Evolutionary conservation across 2,888 invertebrate genomes (phyloP).

Genomic region (Dione vanillae): DNA sequence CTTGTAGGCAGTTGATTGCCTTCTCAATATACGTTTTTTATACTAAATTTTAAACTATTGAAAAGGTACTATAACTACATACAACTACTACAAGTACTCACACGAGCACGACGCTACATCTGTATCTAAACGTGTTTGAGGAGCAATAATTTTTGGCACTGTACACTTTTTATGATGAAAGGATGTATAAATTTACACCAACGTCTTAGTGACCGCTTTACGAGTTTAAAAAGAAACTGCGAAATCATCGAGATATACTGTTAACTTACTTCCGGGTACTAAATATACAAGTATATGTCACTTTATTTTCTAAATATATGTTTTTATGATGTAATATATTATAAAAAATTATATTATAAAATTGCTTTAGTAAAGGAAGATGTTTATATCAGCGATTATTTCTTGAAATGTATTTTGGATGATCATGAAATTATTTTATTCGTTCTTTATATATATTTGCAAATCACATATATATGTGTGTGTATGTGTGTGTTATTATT

Average conservation of each 20-base stretch:
- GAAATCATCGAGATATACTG: slow-evolving; percentile 6
- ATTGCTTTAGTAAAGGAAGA: not conserved
- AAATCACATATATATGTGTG: too few species aligned
- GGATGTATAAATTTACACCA: slow-evolving; percentile 34
- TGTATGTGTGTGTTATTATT: too few species aligned
- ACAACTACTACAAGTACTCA: too few species aligned
- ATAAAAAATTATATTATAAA: not conserved
- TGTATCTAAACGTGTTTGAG: not conserved
- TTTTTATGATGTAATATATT: not conserved
- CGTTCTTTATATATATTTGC: too few species aligned
- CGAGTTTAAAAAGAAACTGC: not conserved
- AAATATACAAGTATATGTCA: not conserved
- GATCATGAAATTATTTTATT: too few species aligned
- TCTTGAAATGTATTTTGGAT: too few species aligned
- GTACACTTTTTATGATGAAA: slow-evolving; percentile 30
- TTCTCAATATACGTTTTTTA: too few species aligned
- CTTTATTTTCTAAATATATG: not conserved
- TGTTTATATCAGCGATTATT: not conserved
- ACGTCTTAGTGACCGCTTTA: slow-evolving; percentile 33
- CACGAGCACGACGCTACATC: not conserved
- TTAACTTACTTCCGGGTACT: slow-evolving; percentile 6
- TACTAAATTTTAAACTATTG: too few species aligned
- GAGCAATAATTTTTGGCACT: slow-evolving; percentile 21
- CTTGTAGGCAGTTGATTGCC: too few species aligned
- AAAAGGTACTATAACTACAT: too few species aligned